These are phyloP conservation scores for Cynopterus sphinx DNA, from an alignment of 2,797 vertebrate genomes.

Conservation along the genomic window DNA sequence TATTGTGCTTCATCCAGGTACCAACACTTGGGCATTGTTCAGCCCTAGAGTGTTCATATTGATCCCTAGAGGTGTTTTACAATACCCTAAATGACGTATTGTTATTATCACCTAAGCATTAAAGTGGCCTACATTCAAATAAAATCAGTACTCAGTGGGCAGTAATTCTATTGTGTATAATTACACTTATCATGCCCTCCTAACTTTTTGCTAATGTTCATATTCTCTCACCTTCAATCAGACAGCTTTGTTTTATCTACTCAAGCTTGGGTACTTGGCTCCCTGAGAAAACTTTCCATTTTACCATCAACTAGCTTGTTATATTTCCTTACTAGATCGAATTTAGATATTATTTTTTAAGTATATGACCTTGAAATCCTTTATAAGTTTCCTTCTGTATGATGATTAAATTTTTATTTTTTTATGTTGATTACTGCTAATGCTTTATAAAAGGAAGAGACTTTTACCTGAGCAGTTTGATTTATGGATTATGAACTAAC, in stretches of 20 bases:
- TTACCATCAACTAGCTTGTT: constrained; percentile 42
- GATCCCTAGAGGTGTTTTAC: constrained; percentile 81
- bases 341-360: constrained; percentile 72
- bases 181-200: constrained; percentile 72
- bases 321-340: constrained; percentile 49
- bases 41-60: constrained; percentile 75
- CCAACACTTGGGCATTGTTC: constrained; percentile 82
- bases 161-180: constrained; percentile 86
- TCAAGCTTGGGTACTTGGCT: constrained; percentile 36
- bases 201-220: constrained; percentile 70
- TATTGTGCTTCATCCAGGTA: constrained; percentile 79
- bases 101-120: constrained; percentile 83
- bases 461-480: constrained; percentile 34
- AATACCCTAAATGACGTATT: constrained; percentile 87
- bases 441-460: constrained; percentile 5
- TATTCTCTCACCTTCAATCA: constrained; percentile 69
- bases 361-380: constrained; percentile 62
- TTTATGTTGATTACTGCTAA: constrained; percentile 74
- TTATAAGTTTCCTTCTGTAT: constrained; percentile 61
- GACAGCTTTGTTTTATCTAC: constrained; percentile 61
- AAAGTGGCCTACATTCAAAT: constrained; percentile 76
- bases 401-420: constrained; percentile 78
- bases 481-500: constrained; percentile 37
- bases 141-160: constrained; percentile 80
- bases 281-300: neutral